phyloP scores from a whole-genome alignment of 1,140 invertebrate genomes.

The Bombus picipes region DNA sequence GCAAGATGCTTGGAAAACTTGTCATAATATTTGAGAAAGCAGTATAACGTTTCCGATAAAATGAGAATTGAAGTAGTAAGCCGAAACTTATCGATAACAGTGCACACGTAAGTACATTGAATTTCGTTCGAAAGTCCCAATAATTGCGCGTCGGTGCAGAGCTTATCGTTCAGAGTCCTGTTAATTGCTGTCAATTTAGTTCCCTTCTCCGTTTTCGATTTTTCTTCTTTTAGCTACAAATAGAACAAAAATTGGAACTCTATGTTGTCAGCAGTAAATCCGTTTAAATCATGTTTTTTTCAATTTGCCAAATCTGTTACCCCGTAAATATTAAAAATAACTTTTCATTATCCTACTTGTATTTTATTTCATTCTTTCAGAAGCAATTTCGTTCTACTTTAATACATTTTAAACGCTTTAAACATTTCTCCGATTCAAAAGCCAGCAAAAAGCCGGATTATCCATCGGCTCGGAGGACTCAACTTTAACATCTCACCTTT shows the following conservation, averaged over 20 bases:
- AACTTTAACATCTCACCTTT: background rate
- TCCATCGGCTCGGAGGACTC: background rate
- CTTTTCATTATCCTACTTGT: too few species aligned
- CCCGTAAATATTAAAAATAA: background rate
- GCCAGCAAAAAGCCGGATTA: background rate
- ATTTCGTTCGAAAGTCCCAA: background rate
- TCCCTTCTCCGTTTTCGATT: background rate
- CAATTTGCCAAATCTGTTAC: background rate
- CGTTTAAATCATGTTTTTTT: background rate
- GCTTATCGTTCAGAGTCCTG: background rate
- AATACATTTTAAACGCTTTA: too few species aligned
- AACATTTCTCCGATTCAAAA: background rate
- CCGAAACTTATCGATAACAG: background rate
- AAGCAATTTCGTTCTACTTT: too few species aligned
- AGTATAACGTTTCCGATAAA: background rate
- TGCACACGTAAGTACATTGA: background rate
- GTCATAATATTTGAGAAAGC: background rate
- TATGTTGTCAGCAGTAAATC: background rate
- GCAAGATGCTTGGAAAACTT: background rate
- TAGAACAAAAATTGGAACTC: conserved; percentile 3
- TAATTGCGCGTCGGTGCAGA: background rate
- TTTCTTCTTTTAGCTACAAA: background rate
- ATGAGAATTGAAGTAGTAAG: background rate
- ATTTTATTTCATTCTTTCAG: too few species aligned
- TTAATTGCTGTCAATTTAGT: conserved; percentile 35